Percentiles rank a stretch among this genome's conserved stretches.
Evolutionary conservation across 2,113 vertebrate species (phyloP).

Genomic region (Muscicapa adusta): DNA sequence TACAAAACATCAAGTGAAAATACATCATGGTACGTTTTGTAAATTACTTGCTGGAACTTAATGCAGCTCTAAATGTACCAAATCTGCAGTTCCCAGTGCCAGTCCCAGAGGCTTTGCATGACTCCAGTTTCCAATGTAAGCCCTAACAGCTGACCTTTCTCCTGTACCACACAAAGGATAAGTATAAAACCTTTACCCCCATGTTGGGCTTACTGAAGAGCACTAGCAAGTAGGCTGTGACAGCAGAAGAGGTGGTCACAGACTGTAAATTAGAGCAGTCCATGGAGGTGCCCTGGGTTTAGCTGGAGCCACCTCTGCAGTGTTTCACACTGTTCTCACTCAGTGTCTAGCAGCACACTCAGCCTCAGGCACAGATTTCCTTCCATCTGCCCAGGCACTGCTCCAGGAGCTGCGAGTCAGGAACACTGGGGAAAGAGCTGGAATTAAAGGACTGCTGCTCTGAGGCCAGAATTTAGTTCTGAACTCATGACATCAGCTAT

Average conservation of each 20-base stretch:
- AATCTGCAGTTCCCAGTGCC: not conserved
- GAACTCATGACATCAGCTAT: not conserved
- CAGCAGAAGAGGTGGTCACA: not conserved
- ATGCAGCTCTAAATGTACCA: not conserved
- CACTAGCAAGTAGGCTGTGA: not conserved
- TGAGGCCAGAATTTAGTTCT: not conserved
- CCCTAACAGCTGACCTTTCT: not conserved
- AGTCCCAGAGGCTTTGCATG: not conserved
- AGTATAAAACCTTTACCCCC: not conserved
- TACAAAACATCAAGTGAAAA: not conserved
- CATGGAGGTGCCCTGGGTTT: not conserved
- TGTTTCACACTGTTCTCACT: not conserved
- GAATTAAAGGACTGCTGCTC: not conserved
- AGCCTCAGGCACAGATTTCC: not conserved
- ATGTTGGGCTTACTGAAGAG: not conserved
- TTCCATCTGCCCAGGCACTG: not conserved
- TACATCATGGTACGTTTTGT: not conserved
- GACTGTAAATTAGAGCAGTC: not conserved
- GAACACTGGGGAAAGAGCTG: not conserved
- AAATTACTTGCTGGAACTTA: not conserved
- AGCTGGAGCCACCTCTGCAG: not conserved
- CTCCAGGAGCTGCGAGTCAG: not conserved
- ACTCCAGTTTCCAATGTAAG: not conserved
- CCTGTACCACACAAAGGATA: not conserved
- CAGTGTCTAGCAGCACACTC: not conserved